Evolutionary conservation across 2,113 vertebrate species (phyloP), one percentile per base, ranked within the genome.

Genomic region (Erythrocercus mccallii): DNA sequence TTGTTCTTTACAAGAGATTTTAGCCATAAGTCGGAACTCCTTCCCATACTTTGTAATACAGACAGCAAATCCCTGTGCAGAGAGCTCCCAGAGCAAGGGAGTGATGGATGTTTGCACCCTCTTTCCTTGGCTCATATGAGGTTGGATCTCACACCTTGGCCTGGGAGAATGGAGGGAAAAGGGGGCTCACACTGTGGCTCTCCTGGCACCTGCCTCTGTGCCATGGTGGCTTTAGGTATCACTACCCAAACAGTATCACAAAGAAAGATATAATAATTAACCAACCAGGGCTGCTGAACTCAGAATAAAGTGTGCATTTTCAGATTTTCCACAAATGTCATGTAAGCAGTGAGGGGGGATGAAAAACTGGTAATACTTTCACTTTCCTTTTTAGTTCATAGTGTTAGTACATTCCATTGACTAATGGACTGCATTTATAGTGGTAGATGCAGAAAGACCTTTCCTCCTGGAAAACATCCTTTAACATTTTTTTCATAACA

Each of bases 21-120:
- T 88, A 56, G 62, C 54, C 0, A 0, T 35, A 28, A 54, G 12
- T 31, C 0, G 0, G 71, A 54, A 30, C 33, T 64, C 13, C 17
- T 10, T 81, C 30, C 28, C 1, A 0, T 51, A 24, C 30, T 86
- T 28, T 20, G 33, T 80, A 50, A 50, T 48, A 28, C 0, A 3
- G 50, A 58, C 7, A 61, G 38, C 44, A 81, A 77, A 45, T 53
- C 47, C 28, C 47, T 14, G 23, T 47, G 38, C 76, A 83, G 30
- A 66, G 73, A 77, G 38, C 30, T 66, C 62, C 66, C 0, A 0
- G 35, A 62, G 15, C 23, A 58, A 58, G 33, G 30, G 30, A 2
- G 3, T 35, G 38, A 13, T 30, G 30, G 56, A 20, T 38, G 11
- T 70, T 77, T 88, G n/a, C 22, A 25, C 23, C 35, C 42, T 1